Evolutionary conservation across 2,797 vertebrate genomes (phyloP).

Genomic region (Channa striata): DNA sequence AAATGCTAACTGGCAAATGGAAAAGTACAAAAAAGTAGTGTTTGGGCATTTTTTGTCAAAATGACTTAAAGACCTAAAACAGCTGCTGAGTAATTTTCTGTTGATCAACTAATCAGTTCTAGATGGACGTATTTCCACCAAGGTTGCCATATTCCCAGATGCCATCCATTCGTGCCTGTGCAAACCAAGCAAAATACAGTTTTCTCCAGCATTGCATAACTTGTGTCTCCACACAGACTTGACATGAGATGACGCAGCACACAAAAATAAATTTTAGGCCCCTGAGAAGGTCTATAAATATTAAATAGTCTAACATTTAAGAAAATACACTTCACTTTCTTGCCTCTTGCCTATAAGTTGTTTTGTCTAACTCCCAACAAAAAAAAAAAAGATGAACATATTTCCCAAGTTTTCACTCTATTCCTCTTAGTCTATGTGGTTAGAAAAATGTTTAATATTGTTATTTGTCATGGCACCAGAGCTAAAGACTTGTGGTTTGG

Average conservation of each 20-base stretch:
- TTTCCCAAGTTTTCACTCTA: background rate
- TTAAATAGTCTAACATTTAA: slow-evolving; percentile 13
- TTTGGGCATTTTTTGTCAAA: background rate
- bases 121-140: background rate
- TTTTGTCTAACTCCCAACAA: background rate
- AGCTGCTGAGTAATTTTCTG: background rate
- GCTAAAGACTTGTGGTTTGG: no score
- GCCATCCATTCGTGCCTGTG: background rate
- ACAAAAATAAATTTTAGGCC: slow-evolving; percentile 20
- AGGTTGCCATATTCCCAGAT: no score
- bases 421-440: background rate
- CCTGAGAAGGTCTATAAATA: slow-evolving; percentile 22
- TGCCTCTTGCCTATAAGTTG: background rate
- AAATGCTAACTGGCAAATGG: background rate
- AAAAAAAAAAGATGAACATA: background rate
- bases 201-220: background rate
- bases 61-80: background rate
- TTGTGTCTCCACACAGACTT: background rate
- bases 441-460: background rate
- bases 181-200: background rate
- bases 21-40: background rate
- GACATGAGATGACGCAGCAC: background rate
- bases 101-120: background rate
- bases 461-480: background rate
- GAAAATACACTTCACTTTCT: slow-evolving; percentile 1